Conservation (phyloP, 2,888 invertebrate species). For the Caenorhabditis drosophilae region DNA sequence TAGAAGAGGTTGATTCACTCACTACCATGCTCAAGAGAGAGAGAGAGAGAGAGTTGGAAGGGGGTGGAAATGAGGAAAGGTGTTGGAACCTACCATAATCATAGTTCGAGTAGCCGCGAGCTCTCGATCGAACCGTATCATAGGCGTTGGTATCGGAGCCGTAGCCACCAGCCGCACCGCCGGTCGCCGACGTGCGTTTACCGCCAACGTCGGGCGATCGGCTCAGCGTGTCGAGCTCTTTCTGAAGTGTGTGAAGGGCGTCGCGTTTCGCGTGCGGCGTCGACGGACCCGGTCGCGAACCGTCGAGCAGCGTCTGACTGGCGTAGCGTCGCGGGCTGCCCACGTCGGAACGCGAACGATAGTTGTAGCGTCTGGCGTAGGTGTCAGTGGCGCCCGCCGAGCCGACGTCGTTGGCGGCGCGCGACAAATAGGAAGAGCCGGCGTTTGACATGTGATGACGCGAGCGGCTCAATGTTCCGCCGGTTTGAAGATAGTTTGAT, state of each 20-base stretch:
- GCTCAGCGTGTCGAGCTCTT: constrained; percentile 67
- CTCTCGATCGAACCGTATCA: constrained; percentile 59
- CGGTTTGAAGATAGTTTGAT: constrained; percentile 31
- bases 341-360: constrained; percentile 67
- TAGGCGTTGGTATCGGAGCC: constrained; percentile 61
- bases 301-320: constrained; percentile 68
- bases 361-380: constrained; percentile 66
- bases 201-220: constrained; percentile 57
- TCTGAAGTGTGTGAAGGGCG: constrained; percentile 67
- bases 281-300: constrained; percentile 67
- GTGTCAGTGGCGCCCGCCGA: too few relatives aligned
- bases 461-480: constrained; percentile 34
- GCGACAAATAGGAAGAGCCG: constrained; percentile 61
- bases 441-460: constrained; percentile 53
- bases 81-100: constrained; percentile 61
- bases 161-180: constrained; percentile 54
- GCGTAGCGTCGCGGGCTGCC: constrained; percentile 65
- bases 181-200: constrained; percentile 23
- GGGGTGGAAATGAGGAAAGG: background rate
- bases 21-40: too few relatives aligned
- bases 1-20: too few relatives aligned
- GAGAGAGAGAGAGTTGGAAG: background rate
- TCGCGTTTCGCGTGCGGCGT: constrained; percentile 67
- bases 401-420: constrained; percentile 50
- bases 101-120: constrained; percentile 61